A percentile compares a stretch with the other conserved stretches of the same genome.
Evolutionary conservation across 2,113 vertebrate species (phyloP).

Genomic region (Rynchops niger): DNA sequence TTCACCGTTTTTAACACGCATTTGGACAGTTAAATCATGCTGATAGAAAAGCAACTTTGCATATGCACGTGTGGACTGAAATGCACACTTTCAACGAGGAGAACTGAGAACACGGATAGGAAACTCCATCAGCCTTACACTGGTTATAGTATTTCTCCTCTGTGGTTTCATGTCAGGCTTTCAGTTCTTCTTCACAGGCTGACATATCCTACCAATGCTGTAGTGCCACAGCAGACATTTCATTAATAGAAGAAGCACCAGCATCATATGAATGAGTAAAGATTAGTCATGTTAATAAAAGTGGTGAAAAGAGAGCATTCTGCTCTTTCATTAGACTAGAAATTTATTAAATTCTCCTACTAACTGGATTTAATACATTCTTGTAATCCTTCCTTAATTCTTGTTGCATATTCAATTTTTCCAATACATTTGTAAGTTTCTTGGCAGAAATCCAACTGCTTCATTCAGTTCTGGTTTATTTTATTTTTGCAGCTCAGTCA

Average conservation of each 20-base stretch:
- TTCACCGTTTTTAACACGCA: background rate
- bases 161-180: background rate
- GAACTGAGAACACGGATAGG: background rate
- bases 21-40: background rate
- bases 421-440: background rate
- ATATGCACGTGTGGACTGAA: accelerated
- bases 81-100: background rate
- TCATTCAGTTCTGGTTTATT: background rate
- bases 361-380: background rate
- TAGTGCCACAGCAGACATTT: background rate
- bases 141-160: background rate
- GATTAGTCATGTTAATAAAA: background rate
- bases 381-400: slow-evolving; percentile 1
- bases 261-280: background rate
- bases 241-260: background rate
- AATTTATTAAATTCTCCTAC: background rate
- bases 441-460: background rate
- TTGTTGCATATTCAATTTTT: background rate
- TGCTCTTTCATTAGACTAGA: background rate
- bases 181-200: background rate
- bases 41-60: background rate
- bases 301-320: background rate
- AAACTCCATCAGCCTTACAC: background rate
- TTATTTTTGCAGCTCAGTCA: background rate
- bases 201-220: background rate